These are phyloP conservation scores for Protaetia brevitarsis DNA, from an alignment of 1,140 invertebrate genomes.

Conservation along the genomic window DNA sequence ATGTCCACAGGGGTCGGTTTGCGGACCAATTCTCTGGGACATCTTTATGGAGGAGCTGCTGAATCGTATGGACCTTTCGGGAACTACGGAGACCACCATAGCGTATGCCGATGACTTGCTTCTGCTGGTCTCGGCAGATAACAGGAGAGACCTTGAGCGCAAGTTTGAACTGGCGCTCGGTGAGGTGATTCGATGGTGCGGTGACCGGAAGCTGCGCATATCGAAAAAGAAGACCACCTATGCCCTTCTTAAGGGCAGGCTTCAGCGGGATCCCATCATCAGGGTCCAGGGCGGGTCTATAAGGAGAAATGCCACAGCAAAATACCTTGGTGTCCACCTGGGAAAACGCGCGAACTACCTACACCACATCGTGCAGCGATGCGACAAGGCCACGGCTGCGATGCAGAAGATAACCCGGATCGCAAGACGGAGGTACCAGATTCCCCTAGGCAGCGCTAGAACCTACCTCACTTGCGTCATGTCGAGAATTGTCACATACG, in stretches of 20 bases:
- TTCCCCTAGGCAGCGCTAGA: not conserved
- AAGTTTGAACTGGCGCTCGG: not conserved
- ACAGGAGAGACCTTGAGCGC: not conserved
- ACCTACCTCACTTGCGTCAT: not conserved
- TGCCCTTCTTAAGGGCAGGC: not conserved
- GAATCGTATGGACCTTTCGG: not conserved
- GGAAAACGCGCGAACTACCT: not conserved
- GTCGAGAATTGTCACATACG: not conserved
- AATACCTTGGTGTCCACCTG: not conserved
- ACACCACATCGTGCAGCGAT: not conserved
- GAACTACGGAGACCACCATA: not conserved
- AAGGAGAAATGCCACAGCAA: not conserved
- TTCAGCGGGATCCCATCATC: not conserved
- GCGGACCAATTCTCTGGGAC: slow-evolving; percentile 19
- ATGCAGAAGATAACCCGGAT: slow-evolving; percentile 17
- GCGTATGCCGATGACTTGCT: slow-evolving; percentile 24
- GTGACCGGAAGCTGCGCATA: not conserved
- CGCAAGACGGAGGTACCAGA: not conserved
- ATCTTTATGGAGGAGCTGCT: slow-evolving; percentile 8
- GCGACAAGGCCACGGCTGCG: not conserved
- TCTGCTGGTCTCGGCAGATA: not conserved
- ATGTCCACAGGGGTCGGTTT: slow-evolving; percentile 22
- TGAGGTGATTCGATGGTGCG: not conserved
- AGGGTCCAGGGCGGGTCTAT: not conserved
- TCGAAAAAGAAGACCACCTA: not conserved